Conservation (phyloP, 2,888 invertebrate genomes). For the Eupelmus urozonus region DNA sequence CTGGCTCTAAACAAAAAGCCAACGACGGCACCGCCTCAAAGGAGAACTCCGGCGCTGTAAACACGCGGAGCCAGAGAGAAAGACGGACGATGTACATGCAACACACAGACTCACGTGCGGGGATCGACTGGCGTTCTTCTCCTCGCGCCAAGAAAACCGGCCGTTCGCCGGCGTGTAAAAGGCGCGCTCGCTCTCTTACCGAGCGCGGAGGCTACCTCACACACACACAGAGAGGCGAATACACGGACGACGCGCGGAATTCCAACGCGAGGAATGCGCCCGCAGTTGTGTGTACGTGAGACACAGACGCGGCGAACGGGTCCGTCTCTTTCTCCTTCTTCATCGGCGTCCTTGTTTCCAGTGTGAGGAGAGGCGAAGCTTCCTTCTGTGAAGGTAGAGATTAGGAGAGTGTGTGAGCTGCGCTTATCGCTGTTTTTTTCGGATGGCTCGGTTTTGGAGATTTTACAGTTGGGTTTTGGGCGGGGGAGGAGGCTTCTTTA, state of each 20-base stretch:
- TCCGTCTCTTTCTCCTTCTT: conserved; percentile 25
- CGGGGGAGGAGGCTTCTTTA: too few species aligned
- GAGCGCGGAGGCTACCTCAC: background rate
- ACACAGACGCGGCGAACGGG: background rate
- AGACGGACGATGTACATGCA: too few species aligned
- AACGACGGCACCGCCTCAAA: too few species aligned
- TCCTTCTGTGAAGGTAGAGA: background rate
- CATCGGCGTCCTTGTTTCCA: background rate
- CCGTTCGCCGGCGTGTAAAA: conserved; percentile 1
- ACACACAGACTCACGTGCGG: too few species aligned
- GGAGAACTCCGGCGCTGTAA: too few species aligned
- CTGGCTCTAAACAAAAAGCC: too few species aligned
- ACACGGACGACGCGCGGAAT: conserved; percentile 48
- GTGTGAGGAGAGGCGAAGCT: background rate
- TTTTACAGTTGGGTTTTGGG: too few species aligned
- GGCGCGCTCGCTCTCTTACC: background rate
- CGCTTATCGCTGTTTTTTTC: too few species aligned
- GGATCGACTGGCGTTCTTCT: too few species aligned
- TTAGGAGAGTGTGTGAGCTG: too few species aligned
- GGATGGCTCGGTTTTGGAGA: too few species aligned
- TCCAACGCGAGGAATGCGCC: conserved; percentile 57
- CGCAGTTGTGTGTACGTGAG: background rate
- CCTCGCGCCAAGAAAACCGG: background rate
- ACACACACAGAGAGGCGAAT: conserved; percentile 3
- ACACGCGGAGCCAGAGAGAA: too few species aligned